Evolutionary conservation across 1,140 invertebrate species (phyloP).

Genomic region (Proctacanthus coquilletti): DNA sequence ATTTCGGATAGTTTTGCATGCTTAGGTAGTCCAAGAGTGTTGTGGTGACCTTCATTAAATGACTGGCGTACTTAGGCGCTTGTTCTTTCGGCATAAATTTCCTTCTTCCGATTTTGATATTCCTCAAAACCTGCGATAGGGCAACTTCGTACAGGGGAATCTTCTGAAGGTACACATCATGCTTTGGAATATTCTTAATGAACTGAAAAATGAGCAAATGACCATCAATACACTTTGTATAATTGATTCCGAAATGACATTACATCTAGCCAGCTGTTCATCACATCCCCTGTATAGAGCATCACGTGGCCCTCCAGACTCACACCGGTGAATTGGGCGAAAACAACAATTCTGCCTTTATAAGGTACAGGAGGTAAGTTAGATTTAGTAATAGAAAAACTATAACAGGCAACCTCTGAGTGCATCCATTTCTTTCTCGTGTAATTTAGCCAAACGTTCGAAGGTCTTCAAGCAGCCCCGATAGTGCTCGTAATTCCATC

Average conservation of each 20-base stretch:
- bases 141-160: conserved; percentile 73
- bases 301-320: conserved; percentile 75
- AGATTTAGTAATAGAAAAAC: conserved; percentile 1
- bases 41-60: conserved; percentile 65
- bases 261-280: conserved; percentile 80
- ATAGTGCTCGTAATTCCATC: conserved; percentile 77
- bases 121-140: conserved; percentile 58
- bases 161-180: conserved; percentile 52
- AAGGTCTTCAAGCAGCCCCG: conserved; percentile 68
- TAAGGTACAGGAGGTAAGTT: conserved; percentile 2
- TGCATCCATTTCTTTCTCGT: conserved; percentile 47
- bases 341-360: conserved; percentile 54
- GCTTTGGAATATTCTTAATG: conserved; percentile 63
- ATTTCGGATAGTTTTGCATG: conserved; percentile 44
- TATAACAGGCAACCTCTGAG: conserved; percentile 35
- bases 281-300: conserved; percentile 77
- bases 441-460: conserved; percentile 49
- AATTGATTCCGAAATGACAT: conserved; percentile 13
- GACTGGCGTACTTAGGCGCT: conserved; percentile 64
- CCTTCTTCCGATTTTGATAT: conserved; percentile 72
- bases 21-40: conserved; percentile 66
- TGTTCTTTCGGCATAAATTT: conserved; percentile 82
- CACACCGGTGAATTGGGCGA: conserved; percentile 77
- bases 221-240: conserved; percentile 7
- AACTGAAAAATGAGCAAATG: conserved; percentile 37